Percentiles rank a stretch among this genome's conserved stretches.
These are phyloP conservation scores for Cryptotermes secundus DNA, from an alignment of 1,140 invertebrate species.

Conservation along the genomic window DNA sequence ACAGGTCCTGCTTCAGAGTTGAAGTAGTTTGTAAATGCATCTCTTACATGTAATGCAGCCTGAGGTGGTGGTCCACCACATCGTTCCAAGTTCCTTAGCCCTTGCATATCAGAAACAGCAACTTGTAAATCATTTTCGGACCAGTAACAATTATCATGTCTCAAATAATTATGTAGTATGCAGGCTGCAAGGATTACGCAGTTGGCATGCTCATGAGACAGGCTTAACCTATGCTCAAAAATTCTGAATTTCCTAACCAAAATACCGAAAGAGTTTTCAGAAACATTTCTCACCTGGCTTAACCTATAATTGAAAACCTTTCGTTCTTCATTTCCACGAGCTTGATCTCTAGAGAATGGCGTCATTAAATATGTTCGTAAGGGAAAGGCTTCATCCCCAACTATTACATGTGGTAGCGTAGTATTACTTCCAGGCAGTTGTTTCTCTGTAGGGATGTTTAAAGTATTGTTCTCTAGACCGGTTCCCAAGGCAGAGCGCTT, in stretches of 20 bases:
- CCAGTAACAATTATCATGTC: constrained; percentile 6
- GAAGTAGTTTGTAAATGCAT: background rate
- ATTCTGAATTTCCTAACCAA: constrained; percentile 21
- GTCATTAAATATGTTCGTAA: no score
- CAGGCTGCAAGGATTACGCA: constrained; percentile 5
- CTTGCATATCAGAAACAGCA: background rate
- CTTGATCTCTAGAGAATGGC: no score
- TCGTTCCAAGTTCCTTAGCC: background rate
- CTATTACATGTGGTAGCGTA: background rate
- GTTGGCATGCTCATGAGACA: constrained; percentile 10
- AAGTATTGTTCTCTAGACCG: background rate
- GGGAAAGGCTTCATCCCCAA: background rate
- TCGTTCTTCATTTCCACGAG: no score
- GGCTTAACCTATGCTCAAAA: background rate
- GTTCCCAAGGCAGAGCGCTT: background rate
- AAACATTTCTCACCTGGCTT: no score
- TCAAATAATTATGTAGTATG: background rate
- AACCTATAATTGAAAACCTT: no score
- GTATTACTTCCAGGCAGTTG: background rate
- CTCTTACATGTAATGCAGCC: background rate
- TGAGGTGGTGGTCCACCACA: background rate
- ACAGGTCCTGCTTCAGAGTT: background rate
- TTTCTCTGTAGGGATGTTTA: background rate
- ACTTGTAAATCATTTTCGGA: constrained; percentile 2
- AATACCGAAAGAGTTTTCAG: constrained; percentile 12